Evolutionary conservation across 2,888 invertebrate species (phyloP).

Genomic region (Smittia aterrima): DNA sequence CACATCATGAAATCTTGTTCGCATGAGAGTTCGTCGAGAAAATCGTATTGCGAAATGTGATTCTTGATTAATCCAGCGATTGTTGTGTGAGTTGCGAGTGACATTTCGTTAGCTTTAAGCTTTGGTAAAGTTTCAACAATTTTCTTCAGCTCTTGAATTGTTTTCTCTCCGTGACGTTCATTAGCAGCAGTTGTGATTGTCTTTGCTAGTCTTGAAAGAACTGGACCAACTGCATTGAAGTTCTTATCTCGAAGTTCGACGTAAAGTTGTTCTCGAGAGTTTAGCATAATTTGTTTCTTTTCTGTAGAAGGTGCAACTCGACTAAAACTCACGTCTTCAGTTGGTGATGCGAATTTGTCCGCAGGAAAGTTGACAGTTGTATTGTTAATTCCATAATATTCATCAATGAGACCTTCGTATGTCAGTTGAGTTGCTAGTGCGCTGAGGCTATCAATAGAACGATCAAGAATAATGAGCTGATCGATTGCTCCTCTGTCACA

Average conservation of each 20-base stretch:
- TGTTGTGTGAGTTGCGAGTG: slow-evolving; percentile 83
- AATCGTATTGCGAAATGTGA: slow-evolving; percentile 68
- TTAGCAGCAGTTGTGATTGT: slow-evolving; percentile 81
- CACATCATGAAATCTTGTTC: slow-evolving; percentile 93
- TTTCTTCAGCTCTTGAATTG: slow-evolving; percentile 92
- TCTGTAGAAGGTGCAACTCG: slow-evolving; percentile 56
- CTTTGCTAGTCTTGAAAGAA: slow-evolving; percentile 82
- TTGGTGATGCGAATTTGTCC: slow-evolving; percentile 72
- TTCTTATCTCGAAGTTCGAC: slow-evolving; percentile 88
- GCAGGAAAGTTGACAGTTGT: slow-evolving; percentile 81
- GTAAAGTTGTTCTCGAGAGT: slow-evolving; percentile 86
- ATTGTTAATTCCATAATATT: slow-evolving; percentile 82
- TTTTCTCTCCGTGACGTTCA: slow-evolving; percentile 79
- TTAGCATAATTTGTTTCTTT: slow-evolving; percentile 74
- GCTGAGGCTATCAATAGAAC: slow-evolving; percentile 87
- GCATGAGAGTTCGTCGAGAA: slow-evolving; percentile 73
- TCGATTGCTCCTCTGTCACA: slow-evolving; percentile 71
- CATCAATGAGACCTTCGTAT: slow-evolving; percentile 92
- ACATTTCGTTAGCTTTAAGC: slow-evolving; percentile 81
- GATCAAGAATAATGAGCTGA: slow-evolving; percentile 84
- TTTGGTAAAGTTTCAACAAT: slow-evolving; percentile 88
- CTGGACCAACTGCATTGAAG: slow-evolving; percentile 82
- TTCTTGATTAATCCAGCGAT: slow-evolving; percentile 93
- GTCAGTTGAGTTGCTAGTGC: slow-evolving; percentile 93
- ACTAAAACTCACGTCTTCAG: slow-evolving; percentile 55